Percentiles rank a stretch among this genome's conserved stretches.
These are phyloP conservation scores for Rissa tridactyla DNA, from an alignment of 2,113 vertebrate species.

Conservation along the genomic window DNA sequence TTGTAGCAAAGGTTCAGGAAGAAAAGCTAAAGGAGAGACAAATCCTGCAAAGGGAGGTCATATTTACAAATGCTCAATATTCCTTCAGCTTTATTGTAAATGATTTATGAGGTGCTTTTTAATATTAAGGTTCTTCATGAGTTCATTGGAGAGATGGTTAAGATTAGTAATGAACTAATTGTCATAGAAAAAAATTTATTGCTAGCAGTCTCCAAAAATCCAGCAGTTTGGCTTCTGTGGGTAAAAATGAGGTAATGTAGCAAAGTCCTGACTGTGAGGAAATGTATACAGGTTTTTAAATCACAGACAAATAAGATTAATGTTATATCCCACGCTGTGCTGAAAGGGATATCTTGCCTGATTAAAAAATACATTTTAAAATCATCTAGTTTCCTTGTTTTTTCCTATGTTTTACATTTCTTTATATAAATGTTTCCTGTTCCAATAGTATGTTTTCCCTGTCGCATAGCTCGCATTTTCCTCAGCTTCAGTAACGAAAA, in stretches of 20 bases:
- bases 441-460: not conserved
- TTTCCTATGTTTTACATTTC: not conserved
- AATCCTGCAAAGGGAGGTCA: not conserved
- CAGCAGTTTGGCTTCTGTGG: constrained; percentile 26
- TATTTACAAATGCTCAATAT: not conserved
- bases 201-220: not conserved
- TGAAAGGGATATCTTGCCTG: constrained; percentile 1
- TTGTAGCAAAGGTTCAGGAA: not conserved
- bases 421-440: not conserved
- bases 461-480: not conserved
- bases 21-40: not conserved
- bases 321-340: not conserved
- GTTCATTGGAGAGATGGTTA: not conserved
- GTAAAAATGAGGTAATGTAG: constrained; percentile 41
- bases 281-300: not conserved
- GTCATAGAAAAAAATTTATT: not conserved
- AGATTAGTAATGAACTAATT: constrained; percentile 25
- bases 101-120: constrained; percentile 3
- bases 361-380: not conserved
- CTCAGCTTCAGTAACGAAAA: constrained; percentile 6
- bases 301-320: constrained; percentile 15
- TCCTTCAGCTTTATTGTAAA: not conserved
- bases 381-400: not conserved
- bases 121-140: constrained; percentile 8
- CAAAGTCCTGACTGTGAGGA: not conserved